Conservation (phyloP, 2,113 vertebrate species). For the Larimichthys polyactis region DNA sequence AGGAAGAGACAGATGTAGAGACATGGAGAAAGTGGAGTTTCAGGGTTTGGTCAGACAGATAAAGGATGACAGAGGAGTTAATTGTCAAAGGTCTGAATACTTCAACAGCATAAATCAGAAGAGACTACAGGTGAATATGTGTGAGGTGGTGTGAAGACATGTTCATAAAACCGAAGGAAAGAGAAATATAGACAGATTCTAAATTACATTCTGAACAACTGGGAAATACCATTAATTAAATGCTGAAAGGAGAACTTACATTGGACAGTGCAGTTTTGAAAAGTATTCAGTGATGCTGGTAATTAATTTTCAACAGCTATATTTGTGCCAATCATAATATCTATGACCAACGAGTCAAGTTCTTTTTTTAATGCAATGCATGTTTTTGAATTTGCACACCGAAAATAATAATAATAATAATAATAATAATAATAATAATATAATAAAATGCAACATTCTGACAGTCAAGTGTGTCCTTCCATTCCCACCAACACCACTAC, state of each 20-base stretch:
- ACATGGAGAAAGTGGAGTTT: not conserved
- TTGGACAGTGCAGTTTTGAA: not conserved
- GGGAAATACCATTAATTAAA: not conserved
- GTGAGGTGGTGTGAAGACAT: conserved; percentile 20
- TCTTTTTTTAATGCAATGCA: not conserved
- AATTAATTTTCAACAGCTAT: not conserved
- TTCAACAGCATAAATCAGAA: conserved; percentile 17
- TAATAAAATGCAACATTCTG: conserved; percentile 73
- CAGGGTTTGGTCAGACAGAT: not conserved
- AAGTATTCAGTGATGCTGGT: not conserved
- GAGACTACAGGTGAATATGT: conserved; percentile 24
- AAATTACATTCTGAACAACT: not conserved
- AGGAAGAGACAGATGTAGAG: not conserved
- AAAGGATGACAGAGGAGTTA: conserved; percentile 13
- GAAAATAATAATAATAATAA: conserved; percentile 27
- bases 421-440: too few species aligned
- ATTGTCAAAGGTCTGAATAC: conserved; percentile 23
- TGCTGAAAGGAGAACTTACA: not conserved
- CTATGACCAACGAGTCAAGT: not conserved
- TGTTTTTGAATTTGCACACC: conserved; percentile 17
- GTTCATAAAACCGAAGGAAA: conserved; percentile 18
- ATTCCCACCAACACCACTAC: conserved; percentile 53
- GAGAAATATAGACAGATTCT: conserved; percentile 9
- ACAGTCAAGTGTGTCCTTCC: conserved; percentile 67
- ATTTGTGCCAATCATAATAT: not conserved